A percentile compares a stretch with the other conserved stretches of the same genome.
Conservation (phyloP, 2,113 vertebrate species). For the Meles meles region DNA sequence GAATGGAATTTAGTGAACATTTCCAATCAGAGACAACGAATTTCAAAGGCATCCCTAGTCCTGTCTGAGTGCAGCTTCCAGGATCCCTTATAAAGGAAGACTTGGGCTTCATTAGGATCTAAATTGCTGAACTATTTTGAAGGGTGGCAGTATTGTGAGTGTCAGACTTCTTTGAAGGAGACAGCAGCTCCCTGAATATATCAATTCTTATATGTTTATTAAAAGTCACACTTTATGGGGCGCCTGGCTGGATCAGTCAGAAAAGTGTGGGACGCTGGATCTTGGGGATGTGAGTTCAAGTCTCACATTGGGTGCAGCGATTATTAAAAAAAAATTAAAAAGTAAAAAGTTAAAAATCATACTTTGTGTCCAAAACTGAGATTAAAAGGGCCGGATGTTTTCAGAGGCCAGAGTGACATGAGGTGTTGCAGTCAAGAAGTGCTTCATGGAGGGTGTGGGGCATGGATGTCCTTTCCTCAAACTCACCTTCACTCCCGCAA, state of each 20-base stretch:
- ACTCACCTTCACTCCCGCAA: background rate
- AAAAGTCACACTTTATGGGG: background rate
- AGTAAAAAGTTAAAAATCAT: background rate
- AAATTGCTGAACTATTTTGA: background rate
- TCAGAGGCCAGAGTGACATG: background rate
- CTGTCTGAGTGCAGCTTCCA: background rate
- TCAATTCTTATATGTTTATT: background rate
- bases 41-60: background rate
- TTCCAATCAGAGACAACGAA: background rate
- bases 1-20: background rate
- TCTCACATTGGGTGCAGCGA: background rate
- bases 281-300: background rate
- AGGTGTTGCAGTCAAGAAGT: background rate
- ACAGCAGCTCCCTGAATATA: background rate
- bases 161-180: background rate
- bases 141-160: background rate
- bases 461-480: background rate
- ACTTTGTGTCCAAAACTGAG: background rate
- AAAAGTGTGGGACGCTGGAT: background rate
- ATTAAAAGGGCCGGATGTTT: background rate
- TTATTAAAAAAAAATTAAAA: background rate
- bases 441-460: background rate
- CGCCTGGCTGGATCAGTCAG: background rate
- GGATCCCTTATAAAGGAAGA: background rate
- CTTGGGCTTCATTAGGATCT: background rate